Evolutionary conservation across 2,888 invertebrate genomes (phyloP).

Genomic region (Pemphredon lugubris): DNA sequence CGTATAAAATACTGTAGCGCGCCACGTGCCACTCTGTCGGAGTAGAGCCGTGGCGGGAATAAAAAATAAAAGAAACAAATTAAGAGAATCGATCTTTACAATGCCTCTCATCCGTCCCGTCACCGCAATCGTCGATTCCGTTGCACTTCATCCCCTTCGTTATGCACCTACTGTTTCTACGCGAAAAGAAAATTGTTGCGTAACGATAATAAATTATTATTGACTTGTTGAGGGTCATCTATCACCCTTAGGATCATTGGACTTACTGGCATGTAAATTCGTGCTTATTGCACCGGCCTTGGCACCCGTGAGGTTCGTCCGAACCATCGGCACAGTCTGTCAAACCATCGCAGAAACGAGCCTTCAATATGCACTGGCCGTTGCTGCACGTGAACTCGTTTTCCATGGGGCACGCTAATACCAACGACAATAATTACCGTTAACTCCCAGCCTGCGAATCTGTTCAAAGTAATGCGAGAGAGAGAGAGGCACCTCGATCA

Average conservation of each 20-base stretch:
- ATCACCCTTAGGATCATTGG: too few species aligned
- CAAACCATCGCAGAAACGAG: conserved; percentile 85
- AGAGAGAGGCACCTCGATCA: too few species aligned
- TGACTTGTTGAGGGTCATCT: too few species aligned
- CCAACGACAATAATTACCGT: conserved; percentile 18
- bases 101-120: conserved; percentile 86
- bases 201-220: too few species aligned
- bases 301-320: conserved; percentile 86
- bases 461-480: too few species aligned
- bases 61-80: conserved; percentile 13
- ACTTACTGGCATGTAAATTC: conserved; percentile 79
- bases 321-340: conserved; percentile 86
- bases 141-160: conserved; percentile 85
- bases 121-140: conserved; percentile 86
- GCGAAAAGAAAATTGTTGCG: too few species aligned
- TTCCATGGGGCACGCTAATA: conserved; percentile 82
- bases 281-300: conserved; percentile 78
- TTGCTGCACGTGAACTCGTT: conserved; percentile 84
- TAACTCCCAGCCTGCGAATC: background rate
- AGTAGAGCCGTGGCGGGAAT: background rate
- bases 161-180: conserved; percentile 85
- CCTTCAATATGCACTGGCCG: conserved; percentile 84
- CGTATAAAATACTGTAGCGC: conserved; percentile 51
- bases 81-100: conserved; percentile 72
- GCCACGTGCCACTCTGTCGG: background rate